These are phyloP conservation scores for Melinaea menophilus DNA, from an alignment of 2,888 invertebrate genomes.

Conservation along the genomic window DNA sequence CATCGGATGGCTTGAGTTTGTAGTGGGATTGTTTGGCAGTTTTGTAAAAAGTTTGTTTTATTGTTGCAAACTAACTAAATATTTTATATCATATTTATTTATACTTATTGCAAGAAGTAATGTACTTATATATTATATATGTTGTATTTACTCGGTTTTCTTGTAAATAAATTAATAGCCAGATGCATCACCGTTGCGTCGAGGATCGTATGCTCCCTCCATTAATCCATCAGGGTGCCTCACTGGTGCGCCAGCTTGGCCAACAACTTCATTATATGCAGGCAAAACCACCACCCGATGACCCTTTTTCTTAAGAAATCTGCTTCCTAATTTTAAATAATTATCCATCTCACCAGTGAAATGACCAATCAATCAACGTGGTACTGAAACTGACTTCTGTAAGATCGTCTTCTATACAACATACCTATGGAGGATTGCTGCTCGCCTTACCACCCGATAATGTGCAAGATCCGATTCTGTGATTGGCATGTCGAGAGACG, in stretches of 20 bases:
- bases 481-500: too few species aligned
- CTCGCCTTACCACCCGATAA: slow-evolving; percentile 22
- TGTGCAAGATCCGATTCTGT: too few species aligned
- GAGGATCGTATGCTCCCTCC: too few species aligned
- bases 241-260: too few species aligned
- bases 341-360: slow-evolving; percentile 39
- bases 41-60: too few species aligned
- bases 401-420: slow-evolving; percentile 56
- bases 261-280: slow-evolving; percentile 47
- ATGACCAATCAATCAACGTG: slow-evolving; percentile 63
- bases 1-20: too few species aligned
- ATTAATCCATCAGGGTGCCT: too few species aligned
- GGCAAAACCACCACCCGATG: slow-evolving; percentile 46
- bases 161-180: slow-evolving; percentile 47
- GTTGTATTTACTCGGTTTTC: too few species aligned
- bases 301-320: slow-evolving; percentile 57
- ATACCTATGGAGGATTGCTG: slow-evolving; percentile 65
- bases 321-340: slow-evolving; percentile 51
- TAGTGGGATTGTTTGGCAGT: too few species aligned
- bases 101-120: too few species aligned
- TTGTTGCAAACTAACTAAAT: neutral
- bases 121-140: neutral
- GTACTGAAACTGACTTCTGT: slow-evolving; percentile 52
- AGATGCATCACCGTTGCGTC: too few species aligned
- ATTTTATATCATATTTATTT: too few species aligned